Evolutionary conservation across 2,888 invertebrate genomes (phyloP).

Genomic region (Conchocele bisecta): DNA sequence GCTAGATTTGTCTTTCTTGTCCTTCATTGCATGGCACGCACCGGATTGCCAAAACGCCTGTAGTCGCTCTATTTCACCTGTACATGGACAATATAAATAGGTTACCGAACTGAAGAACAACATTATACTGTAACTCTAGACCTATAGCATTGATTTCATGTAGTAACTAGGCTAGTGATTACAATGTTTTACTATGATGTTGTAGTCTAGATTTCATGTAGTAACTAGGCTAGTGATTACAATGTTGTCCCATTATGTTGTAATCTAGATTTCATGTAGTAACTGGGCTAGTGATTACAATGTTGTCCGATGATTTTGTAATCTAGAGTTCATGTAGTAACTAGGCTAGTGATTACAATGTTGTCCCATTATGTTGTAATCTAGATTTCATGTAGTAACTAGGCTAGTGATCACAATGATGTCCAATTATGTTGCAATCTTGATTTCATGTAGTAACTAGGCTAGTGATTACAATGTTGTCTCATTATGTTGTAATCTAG

Average conservation of each 20-base stretch:
- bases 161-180: not conserved
- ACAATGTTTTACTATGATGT: no score
- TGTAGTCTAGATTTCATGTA: not conserved
- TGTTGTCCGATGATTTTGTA: no score
- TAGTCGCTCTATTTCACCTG: slow-evolving; percentile 95
- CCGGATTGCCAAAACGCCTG: slow-evolving; percentile 98
- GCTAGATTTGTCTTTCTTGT: slow-evolving; percentile 89
- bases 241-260: no score
- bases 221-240: not conserved
- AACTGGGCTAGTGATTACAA: not conserved
- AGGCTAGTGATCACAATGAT: no score
- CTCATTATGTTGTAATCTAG: no score
- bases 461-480: no score
- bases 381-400: no score
- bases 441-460: no score
- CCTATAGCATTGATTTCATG: not conserved
- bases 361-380: no score
- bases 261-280: not conserved
- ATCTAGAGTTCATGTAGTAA: not conserved
- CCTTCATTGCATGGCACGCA: slow-evolving; percentile 93
- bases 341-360: not conserved
- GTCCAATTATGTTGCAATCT: no score
- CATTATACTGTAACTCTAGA: no score
- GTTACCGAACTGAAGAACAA: not conserved
- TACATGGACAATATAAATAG: slow-evolving; percentile 22